These are phyloP conservation scores for Proteles cristata DNA, from an alignment of 2,113 vertebrate genomes.

Conservation along the genomic window DNA sequence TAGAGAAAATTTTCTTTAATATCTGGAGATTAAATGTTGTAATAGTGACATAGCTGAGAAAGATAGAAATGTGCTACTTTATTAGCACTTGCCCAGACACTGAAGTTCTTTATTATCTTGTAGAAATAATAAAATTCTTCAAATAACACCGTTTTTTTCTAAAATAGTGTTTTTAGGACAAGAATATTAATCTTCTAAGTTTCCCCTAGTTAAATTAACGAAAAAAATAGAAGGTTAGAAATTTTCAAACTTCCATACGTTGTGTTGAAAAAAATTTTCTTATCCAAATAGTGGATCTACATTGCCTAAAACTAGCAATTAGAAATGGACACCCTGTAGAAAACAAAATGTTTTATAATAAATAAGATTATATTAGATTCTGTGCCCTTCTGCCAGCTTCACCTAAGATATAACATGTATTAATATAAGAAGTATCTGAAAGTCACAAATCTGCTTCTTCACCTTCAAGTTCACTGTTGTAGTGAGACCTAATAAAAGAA, in stretches of 20 bases:
- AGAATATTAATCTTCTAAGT: neutral
- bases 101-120: neutral
- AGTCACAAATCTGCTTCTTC: neutral
- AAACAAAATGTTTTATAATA: neutral
- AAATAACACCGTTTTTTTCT: neutral
- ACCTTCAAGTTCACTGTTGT: neutral
- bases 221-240: conserved; percentile 20
- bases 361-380: neutral
- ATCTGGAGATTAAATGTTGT: neutral
- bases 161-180: neutral
- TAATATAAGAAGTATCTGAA: conserved; percentile 7
- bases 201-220: conserved; percentile 44
- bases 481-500: neutral
- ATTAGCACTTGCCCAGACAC: neutral
- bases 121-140: neutral
- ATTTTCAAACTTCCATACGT: conserved; percentile 11
- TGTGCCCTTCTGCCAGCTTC: neutral
- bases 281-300: neutral
- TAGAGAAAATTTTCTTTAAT: neutral
- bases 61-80: neutral
- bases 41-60: neutral
- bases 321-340: conserved; percentile 46
- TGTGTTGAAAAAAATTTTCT: conserved; percentile 50
- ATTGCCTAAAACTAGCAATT: conserved; percentile 55
- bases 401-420: neutral